phyloP scores from a whole-genome alignment of 2,888 invertebrate genomes.

The Chesias legatella region DNA sequence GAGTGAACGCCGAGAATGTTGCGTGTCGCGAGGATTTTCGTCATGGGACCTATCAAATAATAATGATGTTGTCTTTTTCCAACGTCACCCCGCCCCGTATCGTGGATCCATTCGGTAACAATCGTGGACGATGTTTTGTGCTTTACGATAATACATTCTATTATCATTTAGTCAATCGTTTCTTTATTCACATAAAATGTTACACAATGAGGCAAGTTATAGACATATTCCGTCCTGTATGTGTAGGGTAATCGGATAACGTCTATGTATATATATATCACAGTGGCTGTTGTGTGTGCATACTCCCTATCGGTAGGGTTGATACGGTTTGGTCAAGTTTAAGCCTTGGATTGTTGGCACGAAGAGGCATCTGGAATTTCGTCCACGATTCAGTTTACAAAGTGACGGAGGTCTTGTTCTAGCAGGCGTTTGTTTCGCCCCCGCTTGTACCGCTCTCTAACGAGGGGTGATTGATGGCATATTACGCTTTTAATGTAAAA shows the following conservation, averaged over 20 bases:
- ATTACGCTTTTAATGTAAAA: constrained; percentile 35
- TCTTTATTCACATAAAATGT: constrained; percentile 46
- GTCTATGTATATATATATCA: constrained; percentile 47
- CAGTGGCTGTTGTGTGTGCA: constrained; percentile 49
- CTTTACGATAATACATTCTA: constrained; percentile 60
- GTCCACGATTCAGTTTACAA: constrained; percentile 68
- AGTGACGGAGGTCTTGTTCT: constrained; percentile 68
- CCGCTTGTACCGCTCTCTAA: constrained; percentile 40
- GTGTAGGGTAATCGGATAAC: constrained; percentile 35
- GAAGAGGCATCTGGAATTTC: constrained; percentile 65
- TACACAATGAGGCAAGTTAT: constrained; percentile 32
- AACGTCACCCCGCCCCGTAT: constrained; percentile 57
- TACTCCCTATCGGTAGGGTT: constrained; percentile 46
- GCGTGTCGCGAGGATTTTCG: constrained; percentile 73
- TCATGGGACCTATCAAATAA: constrained; percentile 75
- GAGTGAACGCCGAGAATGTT: constrained; percentile 72
- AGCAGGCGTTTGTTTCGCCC: constrained; percentile 60
- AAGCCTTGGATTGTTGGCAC: constrained; percentile 65
- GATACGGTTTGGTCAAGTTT: constrained; percentile 42
- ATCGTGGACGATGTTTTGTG: constrained; percentile 64
- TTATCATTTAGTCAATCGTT: constrained; percentile 54
- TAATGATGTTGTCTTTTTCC: constrained; percentile 67
- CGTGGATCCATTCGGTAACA: constrained; percentile 61
- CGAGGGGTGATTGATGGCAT: constrained; percentile 34
- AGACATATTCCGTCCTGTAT: constrained; percentile 29